These are phyloP conservation scores for Monopis laevigella DNA, from an alignment of 2,888 invertebrate genomes.

Conservation along the genomic window DNA sequence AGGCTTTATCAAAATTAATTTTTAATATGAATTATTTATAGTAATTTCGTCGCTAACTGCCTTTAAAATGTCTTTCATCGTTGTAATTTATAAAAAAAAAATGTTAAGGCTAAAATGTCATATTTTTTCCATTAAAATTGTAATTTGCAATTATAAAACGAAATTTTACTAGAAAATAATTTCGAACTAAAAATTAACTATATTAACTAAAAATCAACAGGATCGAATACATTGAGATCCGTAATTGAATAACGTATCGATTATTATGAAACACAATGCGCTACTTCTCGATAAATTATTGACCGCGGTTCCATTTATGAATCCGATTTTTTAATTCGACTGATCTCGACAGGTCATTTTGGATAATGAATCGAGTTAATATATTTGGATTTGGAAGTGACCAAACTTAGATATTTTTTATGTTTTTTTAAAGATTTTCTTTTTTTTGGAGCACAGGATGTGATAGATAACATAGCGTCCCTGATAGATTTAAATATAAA, in stretches of 20 bases:
- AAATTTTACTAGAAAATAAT: too few relatives aligned
- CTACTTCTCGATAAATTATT: background rate
- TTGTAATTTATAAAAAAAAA: too few relatives aligned
- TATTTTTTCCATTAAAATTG: background rate
- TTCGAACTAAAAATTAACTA: too few relatives aligned
- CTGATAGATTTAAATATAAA: too few relatives aligned
- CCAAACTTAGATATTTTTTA: slow-evolving; percentile 7
- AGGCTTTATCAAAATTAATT: slow-evolving; percentile 2
- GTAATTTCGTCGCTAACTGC: background rate
- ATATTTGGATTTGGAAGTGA: slow-evolving; percentile 6
- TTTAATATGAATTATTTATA: slow-evolving; percentile 5
- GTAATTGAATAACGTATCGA: background rate
- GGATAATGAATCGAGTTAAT: slow-evolving; percentile 13
- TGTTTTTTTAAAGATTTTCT: too few relatives aligned
- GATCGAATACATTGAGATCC: background rate
- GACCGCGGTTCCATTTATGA: slow-evolving; percentile 20
- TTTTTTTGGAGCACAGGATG: too few relatives aligned
- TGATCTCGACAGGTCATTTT: slow-evolving; percentile 21
- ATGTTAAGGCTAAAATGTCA: background rate
- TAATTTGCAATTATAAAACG: too few relatives aligned
- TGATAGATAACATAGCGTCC: too few relatives aligned
- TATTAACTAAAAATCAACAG: too few relatives aligned
- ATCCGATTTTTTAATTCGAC: slow-evolving; percentile 24
- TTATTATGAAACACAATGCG: slow-evolving; percentile 6
- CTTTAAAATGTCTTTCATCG: slow-evolving; percentile 1